These are phyloP conservation scores for Piezodorus guildinii DNA, from an alignment of 1,140 invertebrate species.

Conservation along the genomic window DNA sequence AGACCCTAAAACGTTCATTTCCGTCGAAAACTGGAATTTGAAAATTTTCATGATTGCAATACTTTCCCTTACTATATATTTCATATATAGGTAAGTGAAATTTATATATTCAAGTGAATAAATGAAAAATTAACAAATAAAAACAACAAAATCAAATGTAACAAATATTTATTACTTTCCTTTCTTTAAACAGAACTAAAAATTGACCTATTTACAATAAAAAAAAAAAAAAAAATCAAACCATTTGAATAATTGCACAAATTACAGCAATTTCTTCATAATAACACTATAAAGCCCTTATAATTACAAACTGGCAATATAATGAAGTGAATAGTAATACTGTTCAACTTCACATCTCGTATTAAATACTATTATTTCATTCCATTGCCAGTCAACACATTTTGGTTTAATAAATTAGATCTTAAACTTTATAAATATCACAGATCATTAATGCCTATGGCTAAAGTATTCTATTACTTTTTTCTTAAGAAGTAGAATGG, in stretches of 20 bases:
- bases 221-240: not conserved
- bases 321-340: not conserved
- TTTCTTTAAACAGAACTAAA: too few species aligned
- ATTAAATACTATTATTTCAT: slow-evolving; percentile 4
- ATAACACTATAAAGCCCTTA: not conserved
- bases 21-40: too few species aligned
- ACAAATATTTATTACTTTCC: too few species aligned
- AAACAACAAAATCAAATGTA: too few species aligned
- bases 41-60: too few species aligned
- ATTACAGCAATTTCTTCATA: slow-evolving; percentile 7
- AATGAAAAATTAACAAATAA: too few species aligned
- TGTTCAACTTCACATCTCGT: not conserved
- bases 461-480: not conserved
- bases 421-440: slow-evolving; percentile 8
- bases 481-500: not conserved
- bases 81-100: too few species aligned
- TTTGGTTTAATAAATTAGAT: slow-evolving; percentile 2
- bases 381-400: not conserved
- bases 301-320: not conserved
- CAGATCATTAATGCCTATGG: slow-evolving; percentile 4
- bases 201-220: too few species aligned
- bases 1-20: too few species aligned
- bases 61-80: too few species aligned
- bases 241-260: slow-evolving; percentile 12
- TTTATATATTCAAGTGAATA: too few species aligned